These are phyloP conservation scores for Corynorhinus townsendii DNA, from an alignment of 2,113 vertebrate genomes.

Conservation along the genomic window DNA sequence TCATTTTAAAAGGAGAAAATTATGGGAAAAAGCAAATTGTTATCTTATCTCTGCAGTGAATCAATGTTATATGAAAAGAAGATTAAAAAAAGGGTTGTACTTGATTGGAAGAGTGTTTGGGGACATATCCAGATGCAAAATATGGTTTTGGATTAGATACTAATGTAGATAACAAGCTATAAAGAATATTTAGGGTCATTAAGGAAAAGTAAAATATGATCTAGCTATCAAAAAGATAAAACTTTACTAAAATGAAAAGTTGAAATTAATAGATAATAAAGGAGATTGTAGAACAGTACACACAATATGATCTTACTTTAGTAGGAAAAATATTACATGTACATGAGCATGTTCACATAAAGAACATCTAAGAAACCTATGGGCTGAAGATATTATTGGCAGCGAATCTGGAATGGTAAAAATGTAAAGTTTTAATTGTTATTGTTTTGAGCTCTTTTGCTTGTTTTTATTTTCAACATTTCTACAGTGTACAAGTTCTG, in stretches of 20 bases:
- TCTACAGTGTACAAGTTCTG: not conserved
- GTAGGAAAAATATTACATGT: not conserved
- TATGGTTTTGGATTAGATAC: not conserved
- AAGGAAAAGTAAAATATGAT: not conserved
- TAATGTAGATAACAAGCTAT: not conserved
- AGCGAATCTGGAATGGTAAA: not conserved
- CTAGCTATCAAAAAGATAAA: not conserved
- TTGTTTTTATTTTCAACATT: constrained; percentile 48
- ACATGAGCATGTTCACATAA: not conserved
- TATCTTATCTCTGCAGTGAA: not conserved
- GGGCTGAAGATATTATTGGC: not conserved
- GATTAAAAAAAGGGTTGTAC: not conserved
- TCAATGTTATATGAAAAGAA: not conserved
- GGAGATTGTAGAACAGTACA: not conserved
- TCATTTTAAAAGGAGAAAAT: not conserved
- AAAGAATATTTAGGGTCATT: not conserved
- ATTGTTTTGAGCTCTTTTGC: not conserved
- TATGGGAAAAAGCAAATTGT: not conserved
- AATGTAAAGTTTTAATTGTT: not conserved
- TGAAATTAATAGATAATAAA: not conserved
- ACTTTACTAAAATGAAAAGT: not conserved
- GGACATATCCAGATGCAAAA: not conserved
- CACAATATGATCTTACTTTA: not conserved
- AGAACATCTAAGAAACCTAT: not conserved
- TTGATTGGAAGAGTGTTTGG: not conserved